Conservation (phyloP, 2,888 invertebrate species). For the Phortica magna region DNA sequence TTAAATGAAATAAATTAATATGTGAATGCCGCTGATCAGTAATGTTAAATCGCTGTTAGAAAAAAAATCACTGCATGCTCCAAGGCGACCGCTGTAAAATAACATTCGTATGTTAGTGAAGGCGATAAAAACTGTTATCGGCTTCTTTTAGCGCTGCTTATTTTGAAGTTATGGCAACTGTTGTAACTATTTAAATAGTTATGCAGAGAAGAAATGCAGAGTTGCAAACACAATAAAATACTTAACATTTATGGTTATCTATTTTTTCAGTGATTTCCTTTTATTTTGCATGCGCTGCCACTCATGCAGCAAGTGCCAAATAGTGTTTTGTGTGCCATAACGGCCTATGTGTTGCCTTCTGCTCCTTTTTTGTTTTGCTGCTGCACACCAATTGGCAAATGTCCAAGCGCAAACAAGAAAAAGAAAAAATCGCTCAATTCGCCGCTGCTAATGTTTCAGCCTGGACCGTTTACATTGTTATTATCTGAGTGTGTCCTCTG, state of each 20-base stretch:
- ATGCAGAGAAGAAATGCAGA: background rate
- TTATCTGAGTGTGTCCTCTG: constrained; percentile 30
- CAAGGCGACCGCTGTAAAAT: no score
- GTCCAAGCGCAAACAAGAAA: constrained; percentile 53
- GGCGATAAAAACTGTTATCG: no score
- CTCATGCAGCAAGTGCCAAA: constrained; percentile 49
- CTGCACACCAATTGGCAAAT: constrained; percentile 53
- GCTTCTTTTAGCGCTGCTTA: no score
- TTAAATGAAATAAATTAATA: no score
- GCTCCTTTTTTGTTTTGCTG: background rate
- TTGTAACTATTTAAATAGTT: no score
- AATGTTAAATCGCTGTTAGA: no score
- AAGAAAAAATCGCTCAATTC: background rate
- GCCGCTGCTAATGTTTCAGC: constrained; percentile 55
- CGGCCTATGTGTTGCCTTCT: constrained; percentile 36
- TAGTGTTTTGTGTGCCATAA: constrained; percentile 60
- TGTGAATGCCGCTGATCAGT: no score
- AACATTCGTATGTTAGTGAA: no score
- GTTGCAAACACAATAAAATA: constrained; percentile 7
- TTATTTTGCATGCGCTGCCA: background rate
- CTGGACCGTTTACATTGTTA: constrained; percentile 56
- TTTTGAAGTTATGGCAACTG: no score
- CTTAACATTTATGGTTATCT: constrained; percentile 30
- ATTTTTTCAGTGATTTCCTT: background rate
- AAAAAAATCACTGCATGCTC: no score